phyloP scores from a whole-genome alignment of 2,113 vertebrate genomes.

The Ceyx melanurus region DNA sequence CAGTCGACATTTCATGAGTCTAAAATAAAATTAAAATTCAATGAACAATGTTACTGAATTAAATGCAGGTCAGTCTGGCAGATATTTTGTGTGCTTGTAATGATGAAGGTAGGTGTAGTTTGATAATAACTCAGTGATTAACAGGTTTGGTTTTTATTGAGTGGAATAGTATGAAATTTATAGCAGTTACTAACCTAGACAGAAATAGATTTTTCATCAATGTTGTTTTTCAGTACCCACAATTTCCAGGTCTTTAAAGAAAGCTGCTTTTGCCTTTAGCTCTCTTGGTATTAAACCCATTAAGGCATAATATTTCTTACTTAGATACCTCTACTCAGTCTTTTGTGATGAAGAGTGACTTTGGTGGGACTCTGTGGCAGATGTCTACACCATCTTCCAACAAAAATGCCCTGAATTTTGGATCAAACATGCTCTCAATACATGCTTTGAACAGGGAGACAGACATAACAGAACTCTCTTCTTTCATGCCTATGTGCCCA shows the following conservation, averaged over 20 bases:
- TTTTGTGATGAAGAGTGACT: background rate
- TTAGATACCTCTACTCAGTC: background rate
- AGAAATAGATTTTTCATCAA: background rate
- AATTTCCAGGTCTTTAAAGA: background rate
- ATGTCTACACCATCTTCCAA: background rate
- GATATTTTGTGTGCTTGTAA: background rate
- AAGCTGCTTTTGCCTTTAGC: background rate
- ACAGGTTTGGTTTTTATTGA: background rate
- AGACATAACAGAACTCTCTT: background rate
- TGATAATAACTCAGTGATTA: background rate
- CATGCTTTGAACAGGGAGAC: background rate
- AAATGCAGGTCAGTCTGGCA: background rate
- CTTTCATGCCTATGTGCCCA: background rate
- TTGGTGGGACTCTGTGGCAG: background rate
- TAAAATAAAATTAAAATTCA: slow-evolving; percentile 8
- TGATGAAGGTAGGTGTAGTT: background rate
- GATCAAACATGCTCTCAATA: background rate
- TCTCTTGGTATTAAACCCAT: background rate
- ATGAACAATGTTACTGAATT: background rate
- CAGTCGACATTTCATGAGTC: accelerated
- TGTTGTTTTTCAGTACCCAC: background rate
- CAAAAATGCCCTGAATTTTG: background rate
- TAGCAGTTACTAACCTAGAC: background rate
- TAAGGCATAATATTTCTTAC: background rate
- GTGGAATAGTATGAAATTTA: background rate